Base-by-base conservation (phyloP, 2,888 invertebrate species). In the Ellobium chinense region DNA sequence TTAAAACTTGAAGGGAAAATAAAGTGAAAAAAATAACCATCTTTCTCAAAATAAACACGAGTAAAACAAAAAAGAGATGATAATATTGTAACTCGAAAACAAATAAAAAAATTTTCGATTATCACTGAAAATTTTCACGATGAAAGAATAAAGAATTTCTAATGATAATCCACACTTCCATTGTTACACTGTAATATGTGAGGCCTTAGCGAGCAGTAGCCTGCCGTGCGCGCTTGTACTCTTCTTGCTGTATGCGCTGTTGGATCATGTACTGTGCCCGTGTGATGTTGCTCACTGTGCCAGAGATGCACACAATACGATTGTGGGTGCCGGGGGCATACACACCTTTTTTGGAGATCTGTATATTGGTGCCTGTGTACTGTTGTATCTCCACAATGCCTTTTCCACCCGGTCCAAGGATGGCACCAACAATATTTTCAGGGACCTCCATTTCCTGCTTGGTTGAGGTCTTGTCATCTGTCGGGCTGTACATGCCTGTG, bases 271-370 rank as follows among this genome's bases (percentile, higher is more conserved):
- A 97, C 94, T 97, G 97, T 93, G 98, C 98, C 94, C 96, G 96
- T 93, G 95, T 95, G 94, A 98, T 97, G 94, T 97, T 96, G 94
- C 95, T 95, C 92, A 96, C 95, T 92, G 96, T 95, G 94, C 98
- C 98, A 91, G 96, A 96, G 94, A 98, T 98, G 94, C 98, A 97
- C 89, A 98, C 98, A 94, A 98, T 97, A 93, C 98, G 96, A 95
- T 98, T 98, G 94, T 98, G 96, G 88, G 98, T 98, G 94, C 98
- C 98, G 88, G 98, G 98, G 91, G 97, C 97, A 95, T 97, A 98
- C 92, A 97, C 97, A 93, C 98, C 98, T 95, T 98, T 98, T 95
- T 98, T 98, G 89, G 98, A 98, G 94, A 99, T 98, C 95, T 98
- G 98, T 94, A 99, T 98, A 95, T 97, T 98, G 94, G 98, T 98